Evolutionary conservation across 2,797 vertebrate species (phyloP).

Genomic region (Poecilia gillii): DNA sequence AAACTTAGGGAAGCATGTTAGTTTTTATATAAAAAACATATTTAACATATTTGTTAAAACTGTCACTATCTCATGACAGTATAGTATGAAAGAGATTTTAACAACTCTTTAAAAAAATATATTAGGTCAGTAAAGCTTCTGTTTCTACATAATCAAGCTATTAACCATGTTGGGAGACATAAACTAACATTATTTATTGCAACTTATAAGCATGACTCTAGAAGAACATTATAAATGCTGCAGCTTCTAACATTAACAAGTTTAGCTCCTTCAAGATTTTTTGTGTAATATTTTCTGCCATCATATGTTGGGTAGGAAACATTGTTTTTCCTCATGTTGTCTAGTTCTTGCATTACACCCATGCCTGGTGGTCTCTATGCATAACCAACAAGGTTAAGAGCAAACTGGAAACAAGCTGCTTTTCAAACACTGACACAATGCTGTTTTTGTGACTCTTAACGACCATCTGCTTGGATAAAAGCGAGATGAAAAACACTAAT

Average conservation of each 20-base stretch:
- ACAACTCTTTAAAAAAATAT: no score
- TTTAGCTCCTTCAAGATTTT: neutral
- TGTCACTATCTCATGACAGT: no score
- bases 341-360: conserved; percentile 38
- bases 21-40: neutral
- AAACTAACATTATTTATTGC: neutral
- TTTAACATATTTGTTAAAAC: no score
- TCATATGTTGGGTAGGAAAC: conserved; percentile 23
- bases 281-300: neutral
- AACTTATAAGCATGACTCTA: neutral
- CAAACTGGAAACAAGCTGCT: conserved; percentile 13
- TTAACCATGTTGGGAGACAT: neutral
- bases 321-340: conserved; percentile 32
- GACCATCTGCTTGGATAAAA: conserved; percentile 12
- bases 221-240: neutral
- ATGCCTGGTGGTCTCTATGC: conserved; percentile 15
- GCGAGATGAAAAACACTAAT: conserved; percentile 15
- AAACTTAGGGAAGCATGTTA: neutral
- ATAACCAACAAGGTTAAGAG: conserved; percentile 29
- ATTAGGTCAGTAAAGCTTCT: neutral
- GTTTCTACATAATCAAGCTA: neutral
- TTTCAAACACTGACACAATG: conserved; percentile 15
- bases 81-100: no score
- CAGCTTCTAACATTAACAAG: neutral
- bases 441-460: conserved; percentile 2